Base-by-base conservation (phyloP, 2,797 vertebrate species). In the Ctenopoma multispine region DNA sequence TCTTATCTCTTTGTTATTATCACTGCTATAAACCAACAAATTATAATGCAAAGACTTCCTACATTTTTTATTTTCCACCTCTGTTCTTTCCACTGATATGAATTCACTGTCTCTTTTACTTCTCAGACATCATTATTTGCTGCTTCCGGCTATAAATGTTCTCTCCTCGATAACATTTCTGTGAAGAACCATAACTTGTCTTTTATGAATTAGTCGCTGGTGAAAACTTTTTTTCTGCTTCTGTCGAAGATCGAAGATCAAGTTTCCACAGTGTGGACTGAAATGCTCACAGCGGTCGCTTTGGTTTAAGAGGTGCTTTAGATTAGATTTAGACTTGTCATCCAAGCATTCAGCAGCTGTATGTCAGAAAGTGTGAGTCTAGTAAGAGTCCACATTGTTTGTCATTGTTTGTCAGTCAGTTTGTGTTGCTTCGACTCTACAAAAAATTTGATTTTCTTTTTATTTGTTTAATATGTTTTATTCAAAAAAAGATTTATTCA, bases 251-350 rank as follows among this genome's bases (percentile, higher is more conserved):
- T 5, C 58, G 40, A 18, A 69, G 68, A 67, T 85, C 62, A 36
- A 7, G 69, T 88, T 80, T 73, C 79, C 23, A 40, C 34, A 63
- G 58, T 72, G 18, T 3, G 47, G 63, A 66, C 69, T 68, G 43
- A 79, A 74, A 34, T 36, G 65, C 71, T 83, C 73, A 75, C 75
- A 65, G 72, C 5, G 44, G 54, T 68, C 54, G 36, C 71, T 77
- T 27, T 59, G 57, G 57, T 78, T 86, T 72, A 71, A 51, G 62
- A 61, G 51, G 67, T 81, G 82, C n/a, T n/a, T n/a, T n/a, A n/a
- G n/a, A n/a, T 77, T 71, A 51, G 75, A 78, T 58, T 31, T 43
- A 36, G 56, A n/a, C 51, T 50, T 86, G 81, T 76, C 65, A 47
- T 73, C 17, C 38, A 55, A 29, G 43, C 49, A 29, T 72, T 74